Base-by-base conservation (phyloP, 2,113 vertebrate species). In the Ageneiosus marmoratus region DNA sequence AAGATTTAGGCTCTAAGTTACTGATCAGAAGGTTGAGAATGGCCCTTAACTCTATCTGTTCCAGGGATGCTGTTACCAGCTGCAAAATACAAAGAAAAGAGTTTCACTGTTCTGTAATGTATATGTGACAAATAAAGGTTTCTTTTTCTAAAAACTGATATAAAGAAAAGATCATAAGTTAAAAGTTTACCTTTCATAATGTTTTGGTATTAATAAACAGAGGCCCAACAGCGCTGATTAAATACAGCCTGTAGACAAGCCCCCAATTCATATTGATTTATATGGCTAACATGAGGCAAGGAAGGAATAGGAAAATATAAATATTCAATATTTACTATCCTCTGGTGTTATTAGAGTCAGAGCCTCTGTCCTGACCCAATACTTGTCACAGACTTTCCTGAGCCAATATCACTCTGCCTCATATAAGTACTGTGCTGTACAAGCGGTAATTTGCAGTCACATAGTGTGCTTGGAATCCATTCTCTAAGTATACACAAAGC, bases 241-340 rank as follows among this genome's bases (percentile, higher is more conserved):
- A 91, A 65, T 24, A 73, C 72, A 84, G 63, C 41, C 60, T 63
- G 73, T 79, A 85, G 87, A 81, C 86, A 84, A n/a, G 60, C 87
- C 20, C 62, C 72, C 78, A 82, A 91, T 91, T 91, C 87, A 85
- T 90, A 93, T 94, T 90, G 92, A 94, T 92, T 94, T 90, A 87
- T 89, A 90, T 89, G 80, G 87, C 88, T 91, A 83, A 89, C 84
- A 74, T 15, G 60, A 90, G 89, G 79, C 84, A 88, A 91, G 89
- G 88, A 89, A 77, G 89, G 88, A 90, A 91, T 92, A 92, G 91
- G 92, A 91, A 92, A 94, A 92, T 94, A 93, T 92, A 95, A 93
- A 94, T 94, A 94, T 94, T 93, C 90, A 94, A 94, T 95, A 94
- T 94, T 95, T 93, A 93, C 93, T 84, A 89, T 93, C 76, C 84